Conservation (phyloP, 2,797 vertebrate genomes). For the Borostomias antarcticus region DNA sequence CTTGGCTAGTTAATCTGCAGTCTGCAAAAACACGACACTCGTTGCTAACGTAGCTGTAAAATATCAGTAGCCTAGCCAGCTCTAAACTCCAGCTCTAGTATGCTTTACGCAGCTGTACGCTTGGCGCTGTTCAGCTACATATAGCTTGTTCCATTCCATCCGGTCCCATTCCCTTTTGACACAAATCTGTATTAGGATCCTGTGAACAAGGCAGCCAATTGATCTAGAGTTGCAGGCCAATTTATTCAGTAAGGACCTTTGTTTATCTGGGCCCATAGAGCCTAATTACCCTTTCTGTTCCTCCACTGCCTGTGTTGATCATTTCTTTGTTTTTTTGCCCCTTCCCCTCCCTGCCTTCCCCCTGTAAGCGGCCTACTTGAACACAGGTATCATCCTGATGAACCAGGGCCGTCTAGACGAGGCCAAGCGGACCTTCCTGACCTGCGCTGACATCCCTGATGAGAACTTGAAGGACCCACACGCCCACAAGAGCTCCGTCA, state of each 20-base stretch:
- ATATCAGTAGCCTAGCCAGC: too few species aligned
- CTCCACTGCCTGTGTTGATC: slow-evolving; percentile 18
- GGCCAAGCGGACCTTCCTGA: slow-evolving; percentile 91
- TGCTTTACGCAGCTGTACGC: too few species aligned
- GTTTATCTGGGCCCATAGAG: too few species aligned
- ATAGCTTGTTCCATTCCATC: not conserved
- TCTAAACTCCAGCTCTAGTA: too few species aligned
- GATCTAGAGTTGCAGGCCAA: slow-evolving; percentile 49
- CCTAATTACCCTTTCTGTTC: not conserved
- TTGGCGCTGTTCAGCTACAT: too few species aligned
- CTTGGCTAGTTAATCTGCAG: too few species aligned
- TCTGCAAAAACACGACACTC: too few species aligned
- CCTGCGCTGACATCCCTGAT: slow-evolving; percentile 96
- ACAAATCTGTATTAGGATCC: slow-evolving; percentile 45
- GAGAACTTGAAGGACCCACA: slow-evolving; percentile 99
- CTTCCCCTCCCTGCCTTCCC: slow-evolving; percentile 8
- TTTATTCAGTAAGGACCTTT: slow-evolving; percentile 51
- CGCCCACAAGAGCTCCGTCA: slow-evolving; percentile 97
- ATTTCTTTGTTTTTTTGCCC: not conserved
- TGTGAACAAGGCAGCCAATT: slow-evolving; percentile 34
- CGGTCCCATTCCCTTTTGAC: not conserved
- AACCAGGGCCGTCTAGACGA: slow-evolving; percentile 94
- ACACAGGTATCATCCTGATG: slow-evolving; percentile 98
- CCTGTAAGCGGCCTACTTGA: slow-evolving; percentile 93
- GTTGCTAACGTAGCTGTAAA: too few species aligned